Evolutionary conservation across 2,113 vertebrate species (phyloP), one percentile per base, ranked within the genome.

Genomic region (Atlantisia rogersi): DNA sequence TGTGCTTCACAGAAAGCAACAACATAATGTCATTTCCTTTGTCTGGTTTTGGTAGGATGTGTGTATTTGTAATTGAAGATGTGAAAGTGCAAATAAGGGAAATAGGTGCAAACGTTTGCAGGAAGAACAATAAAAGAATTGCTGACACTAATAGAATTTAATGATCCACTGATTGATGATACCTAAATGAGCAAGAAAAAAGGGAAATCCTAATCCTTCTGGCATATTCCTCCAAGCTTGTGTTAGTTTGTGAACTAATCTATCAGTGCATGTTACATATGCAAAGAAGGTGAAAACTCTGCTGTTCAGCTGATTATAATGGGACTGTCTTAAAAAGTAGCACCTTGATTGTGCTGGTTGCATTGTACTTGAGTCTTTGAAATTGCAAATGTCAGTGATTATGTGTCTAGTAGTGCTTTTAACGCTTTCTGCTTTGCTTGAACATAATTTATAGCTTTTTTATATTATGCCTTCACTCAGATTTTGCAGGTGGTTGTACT

Each of bases 241-340:
- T 82, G 44, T 86, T 94, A 2, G 39, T 89, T 84, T 92, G 70
- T 70, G 82, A 88, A 56, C 63, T 87, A 88, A 92, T 92, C 89
- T 70, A 89, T 90, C 87, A 90, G 25, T 87, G 73, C 80, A 42
- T 1, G 37, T 85, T 94, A 92, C 88, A 88, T 89, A 91, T 96
- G 95, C 86, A 95, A 82, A 95, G 79, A 93, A 91, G 77, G 70
- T 92, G 85, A 91, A 94, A 92, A 86, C 75, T 95, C 39, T 90
- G 55, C 79, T 77, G 63, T 93, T 97, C 88, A 86, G 63, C 71
- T 97, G 97, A 97, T 97, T 97, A 91, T 96, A 97, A 97, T 97
- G 92, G 89, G 74, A 87, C 87, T 87, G 17, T 90, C 87, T 91
- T 94, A 89, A 96, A 89, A 96, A 64, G 44, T 91, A 48, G 82